These are phyloP conservation scores for Pseudococcus jackbeardsleyi DNA, from an alignment of 2,888 invertebrate species.

Conservation along the genomic window DNA sequence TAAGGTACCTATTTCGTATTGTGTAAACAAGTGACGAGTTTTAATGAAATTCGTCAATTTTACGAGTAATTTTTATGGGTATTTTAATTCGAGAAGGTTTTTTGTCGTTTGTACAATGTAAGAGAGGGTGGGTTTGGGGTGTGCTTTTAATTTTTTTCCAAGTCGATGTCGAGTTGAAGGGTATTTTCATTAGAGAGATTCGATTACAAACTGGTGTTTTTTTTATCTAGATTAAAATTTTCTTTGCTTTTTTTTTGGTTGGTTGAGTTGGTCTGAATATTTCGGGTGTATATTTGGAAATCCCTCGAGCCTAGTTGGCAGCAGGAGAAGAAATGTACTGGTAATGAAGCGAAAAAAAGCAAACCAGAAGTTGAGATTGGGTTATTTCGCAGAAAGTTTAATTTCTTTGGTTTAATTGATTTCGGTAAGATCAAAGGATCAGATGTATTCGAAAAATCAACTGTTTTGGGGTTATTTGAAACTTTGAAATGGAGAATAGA, in stretches of 20 bases:
- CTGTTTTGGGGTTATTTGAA: too few relatives aligned
- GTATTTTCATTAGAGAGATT: not conserved
- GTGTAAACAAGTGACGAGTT: constrained; percentile 35
- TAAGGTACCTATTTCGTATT: not conserved
- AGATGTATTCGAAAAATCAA: too few relatives aligned
- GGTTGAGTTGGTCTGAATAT: not conserved
- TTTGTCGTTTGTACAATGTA: not conserved
- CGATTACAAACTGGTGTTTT: not conserved
- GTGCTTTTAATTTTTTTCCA: not conserved
- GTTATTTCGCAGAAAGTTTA: not conserved
- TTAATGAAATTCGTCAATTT: constrained; percentile 28
- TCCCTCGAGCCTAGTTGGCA: not conserved
- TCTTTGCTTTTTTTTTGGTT: not conserved
- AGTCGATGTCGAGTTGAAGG: not conserved
- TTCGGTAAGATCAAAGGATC: not conserved
- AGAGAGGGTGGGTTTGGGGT: not conserved
- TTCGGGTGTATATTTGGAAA: not conserved
- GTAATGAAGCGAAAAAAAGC: not conserved
- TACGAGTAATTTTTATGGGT: not conserved
- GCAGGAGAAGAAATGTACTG: not conserved
- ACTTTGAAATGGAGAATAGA: too few relatives aligned
- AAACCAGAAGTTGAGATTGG: not conserved
- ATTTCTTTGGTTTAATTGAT: not conserved
- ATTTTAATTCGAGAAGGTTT: not conserved
- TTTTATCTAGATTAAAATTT: not conserved